Percentiles rank a stretch among this genome's conserved stretches.
Evolutionary conservation across 2,888 invertebrate species (phyloP).

Genomic region (Siphlonurus alternatus): DNA sequence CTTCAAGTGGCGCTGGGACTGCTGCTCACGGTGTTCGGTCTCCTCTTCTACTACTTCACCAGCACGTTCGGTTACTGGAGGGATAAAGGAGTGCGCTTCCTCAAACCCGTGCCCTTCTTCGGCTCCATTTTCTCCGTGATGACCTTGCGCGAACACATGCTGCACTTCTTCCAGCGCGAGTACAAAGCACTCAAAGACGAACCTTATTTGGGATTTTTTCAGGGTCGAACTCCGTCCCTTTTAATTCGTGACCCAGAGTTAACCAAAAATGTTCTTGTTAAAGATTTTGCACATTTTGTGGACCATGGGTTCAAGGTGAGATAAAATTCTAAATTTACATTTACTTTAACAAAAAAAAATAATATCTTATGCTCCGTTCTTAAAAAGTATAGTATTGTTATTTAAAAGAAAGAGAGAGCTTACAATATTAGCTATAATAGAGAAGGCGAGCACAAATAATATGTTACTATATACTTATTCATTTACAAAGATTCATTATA

Average conservation of each 20-base stretch:
- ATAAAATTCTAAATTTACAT: not conserved
- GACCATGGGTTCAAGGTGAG: not conserved
- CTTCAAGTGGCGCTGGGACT: not conserved
- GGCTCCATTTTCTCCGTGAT: slow-evolving; percentile 10
- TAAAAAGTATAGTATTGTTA: not conserved
- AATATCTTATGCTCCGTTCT: no score
- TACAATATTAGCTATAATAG: not conserved
- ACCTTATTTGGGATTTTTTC: slow-evolving; percentile 11
- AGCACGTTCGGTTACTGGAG: slow-evolving; percentile 11
- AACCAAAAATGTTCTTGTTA: slow-evolving; percentile 10
- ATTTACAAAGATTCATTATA: no score
- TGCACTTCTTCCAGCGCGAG: slow-evolving; percentile 5
- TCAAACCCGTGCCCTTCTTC: slow-evolving; percentile 10
- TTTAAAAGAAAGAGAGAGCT: not conserved
- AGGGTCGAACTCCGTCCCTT: slow-evolving; percentile 11
- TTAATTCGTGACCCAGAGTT: slow-evolving; percentile 12
- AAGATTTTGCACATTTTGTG: slow-evolving; percentile 11
- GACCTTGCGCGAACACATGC: slow-evolving; percentile 5
- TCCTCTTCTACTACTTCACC: slow-evolving; percentile 9
- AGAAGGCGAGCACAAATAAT: no score
- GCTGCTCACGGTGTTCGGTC: not conserved
- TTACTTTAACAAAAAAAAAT: not conserved
- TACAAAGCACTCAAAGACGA: slow-evolving; percentile 8
- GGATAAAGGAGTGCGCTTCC: slow-evolving; percentile 6
- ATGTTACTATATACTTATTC: no score